phyloP scores from a whole-genome alignment of 2,797 vertebrate species.

The Spatula clypeata region DNA sequence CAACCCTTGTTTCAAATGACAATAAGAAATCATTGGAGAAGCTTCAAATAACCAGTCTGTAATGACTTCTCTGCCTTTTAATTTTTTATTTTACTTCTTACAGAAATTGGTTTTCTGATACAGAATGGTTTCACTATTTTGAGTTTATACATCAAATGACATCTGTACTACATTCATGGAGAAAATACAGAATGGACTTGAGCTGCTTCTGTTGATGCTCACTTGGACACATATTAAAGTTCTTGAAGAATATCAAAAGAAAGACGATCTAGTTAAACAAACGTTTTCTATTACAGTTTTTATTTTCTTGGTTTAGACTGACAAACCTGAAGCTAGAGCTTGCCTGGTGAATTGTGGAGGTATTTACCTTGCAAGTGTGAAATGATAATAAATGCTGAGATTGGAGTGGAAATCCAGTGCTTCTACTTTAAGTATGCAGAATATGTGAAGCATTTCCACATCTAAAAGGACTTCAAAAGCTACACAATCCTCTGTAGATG shows the following conservation, averaged over 20 bases:
- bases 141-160: background rate
- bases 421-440: conserved; percentile 20
- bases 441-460: conserved; percentile 36
- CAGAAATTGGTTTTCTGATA: background rate
- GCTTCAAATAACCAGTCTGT: background rate
- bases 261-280: rapidly evolving
- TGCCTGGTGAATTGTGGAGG: background rate
- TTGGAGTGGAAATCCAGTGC: background rate
- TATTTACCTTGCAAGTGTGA: background rate
- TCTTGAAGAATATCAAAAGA: background rate
- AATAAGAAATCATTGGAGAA: background rate
- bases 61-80: background rate
- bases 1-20: background rate
- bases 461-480: conserved; percentile 49
- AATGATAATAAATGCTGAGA: background rate
- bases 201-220: background rate
- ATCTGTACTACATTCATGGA: background rate
- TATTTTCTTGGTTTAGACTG: background rate
- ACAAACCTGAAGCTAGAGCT: background rate
- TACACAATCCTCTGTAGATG: background rate
- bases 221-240: background rate
- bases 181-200: background rate
- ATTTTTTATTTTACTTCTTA: background rate
- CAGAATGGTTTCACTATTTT: background rate
- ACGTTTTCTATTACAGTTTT: background rate